Evolutionary conservation across 53 echinoderm and acorn worm species (phyloP).

Genomic region (Mesocentrotus franciscanus): DNA sequence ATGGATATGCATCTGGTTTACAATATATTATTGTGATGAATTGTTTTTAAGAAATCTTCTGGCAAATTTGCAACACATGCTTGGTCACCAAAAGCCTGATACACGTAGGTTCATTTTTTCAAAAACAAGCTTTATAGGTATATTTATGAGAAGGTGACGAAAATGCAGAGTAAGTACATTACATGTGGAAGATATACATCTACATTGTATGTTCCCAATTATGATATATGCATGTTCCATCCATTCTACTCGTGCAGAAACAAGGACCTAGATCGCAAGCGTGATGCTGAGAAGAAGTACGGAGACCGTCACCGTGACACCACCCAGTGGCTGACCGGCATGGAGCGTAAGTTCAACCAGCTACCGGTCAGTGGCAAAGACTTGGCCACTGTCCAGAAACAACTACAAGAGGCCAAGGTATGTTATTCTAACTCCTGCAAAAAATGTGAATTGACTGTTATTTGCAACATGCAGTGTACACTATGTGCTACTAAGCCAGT

Average conservation of each 20-base stretch:
- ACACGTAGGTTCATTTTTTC: too few species aligned
- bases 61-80: too few species aligned
- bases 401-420: conserved; percentile 91
- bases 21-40: too few species aligned
- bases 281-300: conserved; percentile 86
- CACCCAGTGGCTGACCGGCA: conserved; percentile 87
- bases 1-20: too few species aligned
- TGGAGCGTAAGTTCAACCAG: conserved; percentile 83
- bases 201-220: background rate
- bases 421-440: background rate
- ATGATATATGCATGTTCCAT: background rate
- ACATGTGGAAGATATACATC: too few species aligned
- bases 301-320: conserved; percentile 78
- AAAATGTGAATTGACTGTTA: background rate
- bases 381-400: conserved; percentile 83
- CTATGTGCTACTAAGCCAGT: too few species aligned
- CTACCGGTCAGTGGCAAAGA: conserved; percentile 84
- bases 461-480: background rate
- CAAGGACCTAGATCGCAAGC: conserved; percentile 88
- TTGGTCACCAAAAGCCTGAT: too few species aligned
- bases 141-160: background rate
- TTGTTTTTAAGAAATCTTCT: too few species aligned
- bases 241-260: conserved; percentile 63
- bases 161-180: background rate
- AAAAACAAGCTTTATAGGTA: too few species aligned